Percentiles rank a stretch among this genome's conserved stretches.
Evolutionary conservation across 2,888 invertebrate species (phyloP).

Genomic region (Plagodis dolabraria): DNA sequence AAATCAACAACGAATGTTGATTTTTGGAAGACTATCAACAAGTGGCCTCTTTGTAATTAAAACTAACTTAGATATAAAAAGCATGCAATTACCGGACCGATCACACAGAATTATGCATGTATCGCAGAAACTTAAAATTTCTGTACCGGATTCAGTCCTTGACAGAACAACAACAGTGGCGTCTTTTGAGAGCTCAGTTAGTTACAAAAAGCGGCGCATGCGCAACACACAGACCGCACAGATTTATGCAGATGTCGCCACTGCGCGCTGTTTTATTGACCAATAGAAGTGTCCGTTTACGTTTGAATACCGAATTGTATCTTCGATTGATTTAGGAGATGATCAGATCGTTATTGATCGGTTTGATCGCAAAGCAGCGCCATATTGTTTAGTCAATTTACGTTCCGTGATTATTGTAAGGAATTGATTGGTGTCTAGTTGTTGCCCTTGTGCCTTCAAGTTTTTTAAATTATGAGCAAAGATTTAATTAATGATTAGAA

Average conservation of each 20-base stretch:
- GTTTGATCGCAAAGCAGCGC: constrained; percentile 28
- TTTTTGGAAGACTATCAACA: no score
- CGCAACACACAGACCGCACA: constrained; percentile 33
- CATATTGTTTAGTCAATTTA: constrained; percentile 32
- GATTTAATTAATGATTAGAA: not conserved
- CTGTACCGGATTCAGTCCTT: constrained; percentile 1
- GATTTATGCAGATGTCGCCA: constrained; percentile 61
- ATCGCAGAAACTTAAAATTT: no score
- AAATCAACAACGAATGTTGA: no score
- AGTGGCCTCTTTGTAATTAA: no score
- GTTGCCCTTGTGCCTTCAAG: constrained; percentile 7
- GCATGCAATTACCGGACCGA: no score
- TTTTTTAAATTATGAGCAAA: constrained; percentile 2
- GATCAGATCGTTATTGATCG: constrained; percentile 36
- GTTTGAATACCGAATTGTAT: constrained; percentile 49
- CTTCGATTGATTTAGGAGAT: constrained; percentile 38
- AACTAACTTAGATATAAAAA: no score
- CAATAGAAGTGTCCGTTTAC: constrained; percentile 58
- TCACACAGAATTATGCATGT: no score
- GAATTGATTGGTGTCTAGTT: constrained; percentile 6
- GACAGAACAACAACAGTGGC: not conserved
- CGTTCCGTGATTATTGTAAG: constrained; percentile 10
- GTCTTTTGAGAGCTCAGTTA: constrained; percentile 1
- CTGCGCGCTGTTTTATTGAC: constrained; percentile 56
- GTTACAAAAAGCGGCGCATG: constrained; percentile 54